Percentiles rank a stretch among this genome's conserved stretches.
Conservation (phyloP, 2,113 vertebrate species). For the Lucifuga dentata region DNA sequence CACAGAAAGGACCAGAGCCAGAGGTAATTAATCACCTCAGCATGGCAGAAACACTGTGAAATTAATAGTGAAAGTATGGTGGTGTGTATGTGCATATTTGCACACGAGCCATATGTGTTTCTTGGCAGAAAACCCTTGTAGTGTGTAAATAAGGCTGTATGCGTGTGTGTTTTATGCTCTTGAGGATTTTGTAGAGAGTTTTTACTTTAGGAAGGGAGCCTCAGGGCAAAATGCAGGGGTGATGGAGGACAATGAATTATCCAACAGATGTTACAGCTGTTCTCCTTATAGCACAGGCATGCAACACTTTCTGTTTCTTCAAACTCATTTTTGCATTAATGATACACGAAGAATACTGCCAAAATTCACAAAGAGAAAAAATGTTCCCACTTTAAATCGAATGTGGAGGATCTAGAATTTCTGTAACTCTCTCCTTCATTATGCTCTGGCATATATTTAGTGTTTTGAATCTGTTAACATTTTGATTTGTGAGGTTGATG, state of each 20-base stretch:
- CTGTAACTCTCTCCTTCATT: too few relatives aligned
- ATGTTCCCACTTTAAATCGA: not conserved
- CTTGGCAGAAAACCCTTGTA: constrained; percentile 42
- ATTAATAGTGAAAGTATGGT: too few relatives aligned
- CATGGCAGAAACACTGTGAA: too few relatives aligned
- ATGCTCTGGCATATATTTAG: constrained; percentile 10
- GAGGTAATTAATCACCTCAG: constrained; percentile 24
- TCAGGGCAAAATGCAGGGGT: constrained; percentile 39
- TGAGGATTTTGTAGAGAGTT: constrained; percentile 41
- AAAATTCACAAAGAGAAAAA: not conserved
- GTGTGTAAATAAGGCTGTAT: constrained; percentile 20
- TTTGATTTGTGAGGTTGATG: constrained; percentile 8
- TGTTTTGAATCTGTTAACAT: constrained; percentile 16
- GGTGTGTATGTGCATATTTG: constrained; percentile 20
- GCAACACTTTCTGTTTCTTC: constrained; percentile 19
- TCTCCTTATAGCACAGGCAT: constrained; percentile 38
- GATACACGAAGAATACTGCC: not conserved
- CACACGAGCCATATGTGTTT: constrained; percentile 53
- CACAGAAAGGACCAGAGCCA: too few relatives aligned
- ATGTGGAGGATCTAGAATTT: too few relatives aligned
- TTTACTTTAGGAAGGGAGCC: constrained; percentile 39
- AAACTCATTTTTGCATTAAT: not conserved
- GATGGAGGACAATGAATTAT: constrained; percentile 47
- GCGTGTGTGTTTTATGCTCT: constrained; percentile 9
- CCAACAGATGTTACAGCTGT: constrained; percentile 72